These are phyloP conservation scores for Ashinkailepas kermadecensis DNA, from an alignment of 2,888 invertebrate genomes.

Conservation along the genomic window DNA sequence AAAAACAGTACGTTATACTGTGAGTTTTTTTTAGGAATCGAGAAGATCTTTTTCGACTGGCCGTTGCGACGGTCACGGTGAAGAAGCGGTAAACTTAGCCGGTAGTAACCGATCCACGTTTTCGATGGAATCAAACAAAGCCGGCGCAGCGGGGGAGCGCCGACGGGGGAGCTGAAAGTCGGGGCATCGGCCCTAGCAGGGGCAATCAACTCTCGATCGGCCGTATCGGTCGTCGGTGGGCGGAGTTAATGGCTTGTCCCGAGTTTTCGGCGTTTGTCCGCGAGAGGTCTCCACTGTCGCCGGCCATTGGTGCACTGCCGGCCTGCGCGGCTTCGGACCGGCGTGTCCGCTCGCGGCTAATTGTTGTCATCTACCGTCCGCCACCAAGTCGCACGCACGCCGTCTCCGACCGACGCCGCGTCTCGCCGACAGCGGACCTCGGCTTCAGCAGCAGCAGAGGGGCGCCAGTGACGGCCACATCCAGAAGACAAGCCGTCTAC, in stretches of 20 bases:
- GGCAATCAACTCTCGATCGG: constrained; percentile 18
- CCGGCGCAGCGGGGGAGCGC: background rate
- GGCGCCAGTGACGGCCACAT: background rate
- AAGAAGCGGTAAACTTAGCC: background rate
- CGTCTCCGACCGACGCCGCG: background rate
- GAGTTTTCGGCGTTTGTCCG: constrained; percentile 12
- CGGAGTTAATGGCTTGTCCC: constrained; percentile 22
- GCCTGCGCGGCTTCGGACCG: background rate
- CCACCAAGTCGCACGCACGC: background rate
- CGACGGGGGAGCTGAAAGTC: background rate
- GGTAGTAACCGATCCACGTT: background rate
- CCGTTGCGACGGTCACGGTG: background rate
- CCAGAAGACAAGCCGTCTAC: background rate
- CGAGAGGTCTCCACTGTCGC: constrained; percentile 17
- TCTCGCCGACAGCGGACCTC: background rate
- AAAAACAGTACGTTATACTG: background rate
- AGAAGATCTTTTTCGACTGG: background rate
- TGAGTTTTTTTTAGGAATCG: background rate
- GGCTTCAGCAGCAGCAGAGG: too few species aligned
- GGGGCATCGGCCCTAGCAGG: background rate
- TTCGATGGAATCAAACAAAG: background rate
- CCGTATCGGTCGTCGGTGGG: constrained; percentile 22
- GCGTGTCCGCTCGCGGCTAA: background rate
- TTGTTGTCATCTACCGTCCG: background rate
- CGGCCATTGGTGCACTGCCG: background rate